Evolutionary conservation across 1,140 invertebrate species (phyloP), one percentile per base, ranked within the genome.

Genomic region (Mya arenaria): DNA sequence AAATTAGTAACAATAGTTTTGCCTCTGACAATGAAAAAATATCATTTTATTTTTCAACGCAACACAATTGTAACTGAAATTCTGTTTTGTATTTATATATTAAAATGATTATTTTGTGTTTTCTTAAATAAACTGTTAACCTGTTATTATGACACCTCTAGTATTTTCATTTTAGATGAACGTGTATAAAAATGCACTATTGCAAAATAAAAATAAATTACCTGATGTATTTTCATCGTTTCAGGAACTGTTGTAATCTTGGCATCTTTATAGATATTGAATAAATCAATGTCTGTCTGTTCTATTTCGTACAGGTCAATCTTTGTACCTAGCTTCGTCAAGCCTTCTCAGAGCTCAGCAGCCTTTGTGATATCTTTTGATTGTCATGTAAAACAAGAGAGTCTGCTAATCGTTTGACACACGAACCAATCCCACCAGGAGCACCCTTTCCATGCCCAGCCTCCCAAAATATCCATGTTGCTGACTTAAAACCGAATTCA

Each of bases 391-490:
- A 17, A 4, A 75, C 62, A 34, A 37, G 48, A 39, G 41, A 10
- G 44, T 87, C 82, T n/a, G 82, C 82, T 32, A 39, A 19, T 66
- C 94, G 41, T 85, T 94, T 94, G 48, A 93, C 86, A 28, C 78
- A 84, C 4, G 88, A 92, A 34, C 93, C 93, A 37, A 93, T 88
- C 62, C 93, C 93, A 91, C 93, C 92, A 62, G 92, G 89, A 25
- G 89, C 89, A n/a, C 92, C 92, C 83, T 93, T 94, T 19, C 93
- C 93, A 89, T 94, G 92, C 23, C 92, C 91, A 39, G 90, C 85
- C 88, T 93, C 92, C 55, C 83, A 89, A 84, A 90, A 94, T 82
- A 92, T 92, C 92, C 92, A 94, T 4, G 89, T 88, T 13, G 82
- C 77, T 37, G 44, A 72, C 69, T 56, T 62, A 55, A 77, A 86